phyloP scores from a whole-genome alignment of 1,140 invertebrate species.

The Antheraea mylitta region DNA sequence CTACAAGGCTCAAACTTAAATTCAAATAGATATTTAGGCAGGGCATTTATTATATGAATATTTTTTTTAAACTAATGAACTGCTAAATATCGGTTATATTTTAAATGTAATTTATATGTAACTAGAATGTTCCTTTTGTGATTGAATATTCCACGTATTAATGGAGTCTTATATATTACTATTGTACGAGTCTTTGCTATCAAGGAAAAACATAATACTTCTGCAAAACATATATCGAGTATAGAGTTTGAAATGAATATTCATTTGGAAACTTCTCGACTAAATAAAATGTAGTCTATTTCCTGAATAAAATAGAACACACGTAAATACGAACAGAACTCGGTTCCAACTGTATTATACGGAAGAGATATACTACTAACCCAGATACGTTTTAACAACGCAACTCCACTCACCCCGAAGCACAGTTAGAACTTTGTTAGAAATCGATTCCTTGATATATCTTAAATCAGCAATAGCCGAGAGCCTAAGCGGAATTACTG shows the following conservation, averaged over 20 bases:
- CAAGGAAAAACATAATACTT: too few species aligned
- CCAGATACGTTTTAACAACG: constrained; percentile 1
- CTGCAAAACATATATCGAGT: too few species aligned
- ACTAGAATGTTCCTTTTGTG: too few species aligned
- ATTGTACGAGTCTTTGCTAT: too few species aligned
- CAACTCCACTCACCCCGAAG: background rate
- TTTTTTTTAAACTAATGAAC: too few species aligned
- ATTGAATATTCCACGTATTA: too few species aligned
- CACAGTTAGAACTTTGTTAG: constrained; percentile 3
- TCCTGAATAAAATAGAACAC: background rate
- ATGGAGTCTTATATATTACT: too few species aligned
- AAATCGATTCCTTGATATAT: constrained; percentile 3
- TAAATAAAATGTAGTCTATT: background rate
- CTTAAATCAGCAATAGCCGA: constrained; percentile 7
- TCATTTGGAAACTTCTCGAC: background rate
- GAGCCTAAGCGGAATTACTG: background rate
- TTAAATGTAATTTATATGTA: too few species aligned
- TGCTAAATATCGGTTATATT: too few species aligned
- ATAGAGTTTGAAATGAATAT: background rate
- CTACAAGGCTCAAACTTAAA: too few species aligned
- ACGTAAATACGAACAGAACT: background rate
- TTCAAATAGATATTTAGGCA: too few species aligned
- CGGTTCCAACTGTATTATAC: background rate
- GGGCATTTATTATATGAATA: too few species aligned
- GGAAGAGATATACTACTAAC: background rate